Base-by-base conservation (phyloP, 2,113 vertebrate genomes). In the Recurvirostra avosetta region DNA sequence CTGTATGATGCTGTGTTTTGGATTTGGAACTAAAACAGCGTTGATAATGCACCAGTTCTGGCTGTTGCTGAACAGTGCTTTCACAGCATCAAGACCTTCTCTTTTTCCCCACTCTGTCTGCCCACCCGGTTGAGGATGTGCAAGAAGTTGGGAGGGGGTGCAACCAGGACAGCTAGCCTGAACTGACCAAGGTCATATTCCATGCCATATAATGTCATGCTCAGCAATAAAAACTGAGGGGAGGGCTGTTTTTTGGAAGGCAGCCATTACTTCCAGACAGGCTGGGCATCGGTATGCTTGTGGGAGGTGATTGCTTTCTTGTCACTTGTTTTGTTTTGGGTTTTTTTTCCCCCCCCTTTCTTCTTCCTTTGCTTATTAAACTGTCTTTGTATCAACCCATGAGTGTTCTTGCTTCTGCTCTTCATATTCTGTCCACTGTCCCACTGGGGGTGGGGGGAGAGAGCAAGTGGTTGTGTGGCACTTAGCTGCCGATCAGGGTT, bases 241-340 rank as follows among this genome's bases (percentile, higher is more conserved):
- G 32, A 45, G 19, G 15, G 27, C 27, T 66, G 32, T 8, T 55
- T 68, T 80, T 61, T 83, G 62, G 38, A 83, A 53, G 40, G 55
- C 15, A 68, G 38, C 8, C 9, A 5, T 59, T 82, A 22, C 32
- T 53, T 68, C 1, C 0, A 53, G 71, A 18, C 32, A n/a, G 47
- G 23, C 45, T 75, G 53, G 27, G 18, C 15, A 29, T 59, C 3
- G 0, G 6, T 38, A 52, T 82, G 23, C 47, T 77, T 66, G 19
- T 58, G 23, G 59, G 38, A 79, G 34, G 27, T 34, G 38, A 14
- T 29, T 50, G 21, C 17, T 78, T 72, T 71, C 49, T 26, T 0
- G 0, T 62, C 9, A 20, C 25, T 76, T 3, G 0, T 17, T 56
- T 26, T 45, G 23, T 15, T 5, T 4, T 3, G 38, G 38, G 7